phyloP scores from a whole-genome alignment of 2,888 invertebrate species.

The Acleris emargana region DNA sequence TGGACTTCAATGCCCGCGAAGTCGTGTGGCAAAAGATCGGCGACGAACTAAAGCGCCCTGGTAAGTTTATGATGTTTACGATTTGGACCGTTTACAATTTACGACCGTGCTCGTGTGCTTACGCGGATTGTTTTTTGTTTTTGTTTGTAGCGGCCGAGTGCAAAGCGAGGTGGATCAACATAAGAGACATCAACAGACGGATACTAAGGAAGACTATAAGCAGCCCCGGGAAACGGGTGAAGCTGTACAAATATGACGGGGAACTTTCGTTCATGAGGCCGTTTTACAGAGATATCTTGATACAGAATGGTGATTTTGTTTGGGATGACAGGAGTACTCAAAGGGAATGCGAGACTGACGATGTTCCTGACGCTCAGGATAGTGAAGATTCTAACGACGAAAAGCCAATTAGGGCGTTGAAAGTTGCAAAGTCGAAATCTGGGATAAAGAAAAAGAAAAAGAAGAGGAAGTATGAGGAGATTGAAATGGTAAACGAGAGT shows the following conservation, averaged over 20 bases:
- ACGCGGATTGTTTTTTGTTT: conserved; percentile 22
- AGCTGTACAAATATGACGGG: conserved; percentile 68
- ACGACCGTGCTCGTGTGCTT: conserved; percentile 28
- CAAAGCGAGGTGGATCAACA: conserved; percentile 76
- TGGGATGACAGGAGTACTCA: conserved; percentile 30
- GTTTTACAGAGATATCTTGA: conserved; percentile 61
- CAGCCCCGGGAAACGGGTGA: conserved; percentile 42
- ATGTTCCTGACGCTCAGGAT: conserved; percentile 16
- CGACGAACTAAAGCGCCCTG: conserved; percentile 68
- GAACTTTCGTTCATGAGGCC: conserved; percentile 67
- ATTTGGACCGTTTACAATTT: conserved; percentile 35
- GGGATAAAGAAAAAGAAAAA: conserved; percentile 31
- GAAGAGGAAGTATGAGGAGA: conserved; percentile 31
- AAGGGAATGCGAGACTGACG: conserved; percentile 24
- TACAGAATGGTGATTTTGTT: conserved; percentile 31
- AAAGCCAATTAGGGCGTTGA: conserved; percentile 23
- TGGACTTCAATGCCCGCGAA: conserved; percentile 74
- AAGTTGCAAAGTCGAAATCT: conserved; percentile 21
- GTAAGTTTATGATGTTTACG: conserved; percentile 51
- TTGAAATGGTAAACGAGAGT: conserved; percentile 19
- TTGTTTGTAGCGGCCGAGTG: conserved; percentile 67
- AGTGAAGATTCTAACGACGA: conserved; percentile 22
- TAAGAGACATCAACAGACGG: conserved; percentile 72
- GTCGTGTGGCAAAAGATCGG: conserved; percentile 79
- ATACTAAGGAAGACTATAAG: conserved; percentile 52